Conservation (phyloP, 2,797 vertebrate genomes). For the Peromyscus nudipes region DNA sequence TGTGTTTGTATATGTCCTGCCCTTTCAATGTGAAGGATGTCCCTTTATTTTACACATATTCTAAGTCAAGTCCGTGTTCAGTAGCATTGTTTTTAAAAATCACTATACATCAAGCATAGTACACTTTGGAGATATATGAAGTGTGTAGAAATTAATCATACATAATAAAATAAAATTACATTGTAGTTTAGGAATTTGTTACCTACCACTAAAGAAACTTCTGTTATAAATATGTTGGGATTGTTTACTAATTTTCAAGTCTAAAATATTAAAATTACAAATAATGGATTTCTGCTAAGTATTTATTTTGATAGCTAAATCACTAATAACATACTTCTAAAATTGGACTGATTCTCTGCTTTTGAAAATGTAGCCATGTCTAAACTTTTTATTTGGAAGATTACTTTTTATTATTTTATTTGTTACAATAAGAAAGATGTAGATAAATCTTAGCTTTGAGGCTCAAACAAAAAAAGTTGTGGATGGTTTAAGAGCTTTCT, state of each 20-base stretch:
- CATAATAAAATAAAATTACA: not conserved
- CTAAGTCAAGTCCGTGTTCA: not conserved
- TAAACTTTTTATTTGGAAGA: not conserved
- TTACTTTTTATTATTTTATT: not conserved
- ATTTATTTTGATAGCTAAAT: slow-evolving; percentile 3
- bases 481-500: not conserved
- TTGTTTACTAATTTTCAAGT: slow-evolving; percentile 7
- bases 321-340: not conserved
- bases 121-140: not conserved
- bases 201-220: not conserved
- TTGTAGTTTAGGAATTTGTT: not conserved
- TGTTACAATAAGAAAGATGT: not conserved
- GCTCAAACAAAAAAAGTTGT: not conserved
- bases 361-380: not conserved
- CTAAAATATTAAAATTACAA: not conserved
- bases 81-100: not conserved
- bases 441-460: not conserved
- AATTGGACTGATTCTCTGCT: not conserved
- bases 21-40: not conserved
- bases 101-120: too few species aligned
- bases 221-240: not conserved
- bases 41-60: not conserved
- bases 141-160: not conserved
- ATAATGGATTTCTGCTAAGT: not conserved
- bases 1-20: not conserved